Conservation (phyloP, 2,797 vertebrate genomes). For the Lophius americanus region DNA sequence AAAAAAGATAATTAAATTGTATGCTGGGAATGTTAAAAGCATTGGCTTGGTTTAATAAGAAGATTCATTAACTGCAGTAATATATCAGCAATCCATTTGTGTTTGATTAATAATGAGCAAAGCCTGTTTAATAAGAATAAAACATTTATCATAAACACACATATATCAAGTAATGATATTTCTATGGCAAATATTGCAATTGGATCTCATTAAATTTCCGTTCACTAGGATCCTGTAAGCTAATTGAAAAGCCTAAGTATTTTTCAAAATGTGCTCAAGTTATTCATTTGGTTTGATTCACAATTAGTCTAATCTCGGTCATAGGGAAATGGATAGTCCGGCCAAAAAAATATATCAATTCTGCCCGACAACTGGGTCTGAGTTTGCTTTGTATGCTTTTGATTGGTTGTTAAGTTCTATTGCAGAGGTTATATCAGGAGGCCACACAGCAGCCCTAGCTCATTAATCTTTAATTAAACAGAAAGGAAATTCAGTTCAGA, state of each 20-base stretch:
- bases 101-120: constrained; percentile 74
- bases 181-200: constrained; percentile 72
- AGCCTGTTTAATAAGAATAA: constrained; percentile 73
- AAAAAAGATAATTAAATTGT: constrained; percentile 76
- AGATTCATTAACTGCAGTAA: constrained; percentile 70
- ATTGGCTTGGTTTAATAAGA: constrained; percentile 69
- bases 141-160: constrained; percentile 79
- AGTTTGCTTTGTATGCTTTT: constrained; percentile 67
- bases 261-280: constrained; percentile 72
- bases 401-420: constrained; percentile 70
- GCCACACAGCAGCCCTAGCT: constrained; percentile 65
- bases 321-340: constrained; percentile 71
- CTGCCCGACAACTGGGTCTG: constrained; percentile 56
- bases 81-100: constrained; percentile 73
- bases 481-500: constrained; percentile 68
- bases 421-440: constrained; percentile 64
- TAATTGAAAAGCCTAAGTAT: constrained; percentile 78
- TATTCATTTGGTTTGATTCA: constrained; percentile 79
- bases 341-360: constrained; percentile 67
- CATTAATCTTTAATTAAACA: constrained; percentile 77
- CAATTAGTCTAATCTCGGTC: constrained; percentile 76
- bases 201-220: constrained; percentile 72
- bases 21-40: constrained; percentile 66
- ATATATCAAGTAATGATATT: constrained; percentile 73
- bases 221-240: constrained; percentile 64